phyloP scores from a whole-genome alignment of 2,113 vertebrate species.

The Macrotis lagotis region DNA sequence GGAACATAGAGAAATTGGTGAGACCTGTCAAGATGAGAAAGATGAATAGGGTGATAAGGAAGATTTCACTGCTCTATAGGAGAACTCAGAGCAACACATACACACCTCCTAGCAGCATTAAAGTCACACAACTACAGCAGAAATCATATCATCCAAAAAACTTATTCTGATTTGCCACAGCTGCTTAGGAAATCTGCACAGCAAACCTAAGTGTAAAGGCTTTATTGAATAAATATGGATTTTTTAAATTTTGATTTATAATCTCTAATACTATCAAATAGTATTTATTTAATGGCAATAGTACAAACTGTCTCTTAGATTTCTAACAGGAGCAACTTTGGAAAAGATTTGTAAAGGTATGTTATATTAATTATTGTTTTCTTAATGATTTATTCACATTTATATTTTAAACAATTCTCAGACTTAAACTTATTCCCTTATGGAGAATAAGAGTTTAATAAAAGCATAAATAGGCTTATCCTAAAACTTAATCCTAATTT shows the following conservation, averaged over 20 bases:
- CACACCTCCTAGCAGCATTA: neutral
- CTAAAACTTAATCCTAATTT: neutral
- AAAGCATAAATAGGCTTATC: neutral
- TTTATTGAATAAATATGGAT: slow-evolving; percentile 13
- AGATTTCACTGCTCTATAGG: neutral
- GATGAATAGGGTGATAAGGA: neutral
- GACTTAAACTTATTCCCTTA: neutral
- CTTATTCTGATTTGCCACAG: neutral
- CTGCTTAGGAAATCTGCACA: neutral
- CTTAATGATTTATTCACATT: neutral
- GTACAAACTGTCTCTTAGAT: slow-evolving; percentile 1
- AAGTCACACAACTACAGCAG: neutral
- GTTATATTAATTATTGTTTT: neutral
- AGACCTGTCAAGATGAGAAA: neutral
- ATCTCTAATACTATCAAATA: slow-evolving; percentile 10
- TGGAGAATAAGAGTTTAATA: neutral
- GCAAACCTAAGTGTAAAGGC: neutral
- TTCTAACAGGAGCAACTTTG: neutral
- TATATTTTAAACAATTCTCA: neutral
- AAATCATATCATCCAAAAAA: neutral
- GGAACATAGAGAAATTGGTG: neutral
- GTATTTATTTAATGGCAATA: neutral
- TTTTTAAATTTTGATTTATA: neutral
- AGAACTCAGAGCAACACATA: neutral
- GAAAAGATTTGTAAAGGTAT: neutral